Evolutionary conservation across 2,797 vertebrate species (phyloP), one percentile per base, ranked within the genome.

Genomic region (Linurgus olivaceus): DNA sequence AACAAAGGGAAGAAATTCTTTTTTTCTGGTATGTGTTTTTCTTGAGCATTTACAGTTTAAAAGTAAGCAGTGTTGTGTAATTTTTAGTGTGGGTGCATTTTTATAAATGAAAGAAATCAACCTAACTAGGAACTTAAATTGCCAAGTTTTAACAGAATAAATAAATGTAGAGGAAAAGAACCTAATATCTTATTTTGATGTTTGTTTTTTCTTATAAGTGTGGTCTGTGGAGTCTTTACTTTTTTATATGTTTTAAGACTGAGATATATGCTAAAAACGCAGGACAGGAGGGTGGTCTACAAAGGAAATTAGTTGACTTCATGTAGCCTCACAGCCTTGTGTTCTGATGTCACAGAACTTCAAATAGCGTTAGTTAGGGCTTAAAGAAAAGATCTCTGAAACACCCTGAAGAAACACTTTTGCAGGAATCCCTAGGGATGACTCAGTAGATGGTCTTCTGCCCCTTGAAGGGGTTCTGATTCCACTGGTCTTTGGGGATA

Each of bases 1-100:
- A 89, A 66, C 20, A 85, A 50, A 82, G 61, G 19, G 37, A 88
- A 81, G 62, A 89, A 91, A 74, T 26, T 90, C 6, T 17, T 95
- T 90, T 92, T 92, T 89, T 24, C 66, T 79, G 37, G 14, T 94
- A 25, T 57, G 13, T 88, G 78, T 90, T 94, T 74, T 76, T 82
- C 86, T 63, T 65, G 48, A 91, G 58, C 6, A 71, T 97, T 94
- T 97, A 52, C 67, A 93, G 92, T 93, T 97, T 84, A 92, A 95
- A 96, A 97, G 55, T 90, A 96, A 96, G 70, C 55, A 85, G 84
- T 79, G 50, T 91, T 94, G 45, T n/a, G 17, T 83, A 71, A 74
- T 92, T 94, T 95, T 94, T 93, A 83, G 65, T 95, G 90, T 76
- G 73, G 50, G 58, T 90, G 66, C 82, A 62, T 87, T 94, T 96